Evolutionary conservation across 2,888 invertebrate genomes (phyloP), one percentile per base, ranked within the genome.

Genomic region (Drepana falcataria): DNA sequence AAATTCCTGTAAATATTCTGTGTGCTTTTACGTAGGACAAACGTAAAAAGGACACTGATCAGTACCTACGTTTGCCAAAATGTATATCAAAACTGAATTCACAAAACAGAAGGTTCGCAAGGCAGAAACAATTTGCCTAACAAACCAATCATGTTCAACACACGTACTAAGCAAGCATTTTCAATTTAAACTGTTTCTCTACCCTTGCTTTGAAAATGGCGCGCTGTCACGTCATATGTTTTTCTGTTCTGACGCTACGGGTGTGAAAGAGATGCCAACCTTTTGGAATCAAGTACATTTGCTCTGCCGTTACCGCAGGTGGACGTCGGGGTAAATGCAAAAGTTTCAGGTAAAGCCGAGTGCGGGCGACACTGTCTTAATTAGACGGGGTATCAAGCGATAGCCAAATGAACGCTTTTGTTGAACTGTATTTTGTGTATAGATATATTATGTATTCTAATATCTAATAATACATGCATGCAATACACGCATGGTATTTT

Each of bases 291-390:
- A 61, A 65, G 67, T 67, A 63, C 68, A 70, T 70, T 66, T 66
- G 59, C 63, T 56, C 58, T 41, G 57, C 40, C 41, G 57, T 40
- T 55, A 59, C 56, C 54, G 57, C 52, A 61, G 55, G 60, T 58
- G 59, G 59, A 60, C 55, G 52, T 48, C 59, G 56, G 60, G 57
- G 59, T 64, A 69, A 68, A 69, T 68, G 73, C 71, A 70, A 76
- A 75, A 71, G 70, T 72, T 73, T 71, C 64, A 63, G 64, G 60
- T 61, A 63, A 64, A 66, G 66, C 65, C 59, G 59, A 58, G 65
- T 77, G 71, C 62, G 59, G 66, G 58, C 61, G 69, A 68, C 71
- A 71, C 68, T 62, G 65, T 60, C 64, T 64, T 77, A 77, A 77
- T 77, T 72, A 74, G 68, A 65, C 65, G 65, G 58, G 59, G 66